Base-by-base conservation (phyloP, 2,888 invertebrate species). In the Lithosia quadra region DNA sequence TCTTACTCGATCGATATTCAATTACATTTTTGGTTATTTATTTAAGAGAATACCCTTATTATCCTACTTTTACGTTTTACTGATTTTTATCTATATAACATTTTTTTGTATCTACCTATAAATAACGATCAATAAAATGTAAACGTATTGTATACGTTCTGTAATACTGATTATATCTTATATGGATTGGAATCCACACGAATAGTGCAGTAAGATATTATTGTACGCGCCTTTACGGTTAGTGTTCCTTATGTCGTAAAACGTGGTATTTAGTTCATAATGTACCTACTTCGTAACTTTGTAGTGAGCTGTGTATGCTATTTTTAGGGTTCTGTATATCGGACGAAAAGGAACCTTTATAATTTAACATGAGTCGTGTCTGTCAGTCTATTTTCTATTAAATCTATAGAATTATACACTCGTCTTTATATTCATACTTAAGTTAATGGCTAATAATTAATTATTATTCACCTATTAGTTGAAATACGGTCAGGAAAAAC, bases 161-260 rank as follows among this genome's bases (percentile, higher is more conserved):
- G 15, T 24, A 18, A 28, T 61, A 24, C 15, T 24, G 5, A 60
- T 39, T 13, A 60, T 13, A 21, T 60, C 9, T 7, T 39, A 24
- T 43, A 39, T 18, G 5, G 39, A 49, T n/a, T 43, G 24, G 39
- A 39, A 60, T 60, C 39, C 7, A 22, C 10, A 21, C 59, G 22
- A 59, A n/a, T 59, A 34, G 58, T 56, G 56, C 56, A 56, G 59
- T 60, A 60, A 60, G 34, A 36, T 36, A 21, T 36, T 36, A 21
- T n/a, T n/a, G n/a, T 60, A 60, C 36, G 36, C 36, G 21, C 7
- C 59, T 21, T 36, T 39, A 24, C 39, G 15, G 39, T 28, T 24
- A 61, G 0, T 43, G 18, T 24, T 15, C 24, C 13, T 61, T 24
- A 24, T 18, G 43, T 49, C 49, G 49, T 49, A 49, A 49, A 49